phyloP scores from a whole-genome alignment of 1,140 invertebrate genomes.

The Paraescarpia echinospica region DNA sequence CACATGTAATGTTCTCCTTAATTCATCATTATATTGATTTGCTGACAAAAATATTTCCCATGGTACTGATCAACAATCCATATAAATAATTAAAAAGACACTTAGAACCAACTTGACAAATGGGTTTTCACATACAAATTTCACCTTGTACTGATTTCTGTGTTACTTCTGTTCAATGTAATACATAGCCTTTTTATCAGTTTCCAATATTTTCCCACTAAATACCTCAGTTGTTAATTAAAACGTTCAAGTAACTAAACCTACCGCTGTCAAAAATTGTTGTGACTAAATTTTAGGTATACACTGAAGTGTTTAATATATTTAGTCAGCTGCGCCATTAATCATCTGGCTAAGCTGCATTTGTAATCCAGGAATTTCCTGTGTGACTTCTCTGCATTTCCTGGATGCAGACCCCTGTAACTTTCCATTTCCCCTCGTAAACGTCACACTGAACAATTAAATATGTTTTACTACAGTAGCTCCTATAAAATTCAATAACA shows the following conservation, averaged over 20 bases:
- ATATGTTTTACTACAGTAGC: slow-evolving; percentile 7
- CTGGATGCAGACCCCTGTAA: background rate
- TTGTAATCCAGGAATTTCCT: background rate
- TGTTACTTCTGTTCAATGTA: too few relatives aligned
- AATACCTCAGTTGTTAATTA: background rate
- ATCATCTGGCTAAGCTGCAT: slow-evolving; percentile 2
- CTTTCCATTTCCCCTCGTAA: background rate
- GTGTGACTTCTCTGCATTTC: background rate
- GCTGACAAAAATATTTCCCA: too few relatives aligned
- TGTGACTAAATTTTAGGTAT: background rate
- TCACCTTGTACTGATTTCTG: too few relatives aligned
- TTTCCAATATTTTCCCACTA: background rate
- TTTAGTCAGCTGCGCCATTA: background rate
- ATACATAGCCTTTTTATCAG: too few relatives aligned
- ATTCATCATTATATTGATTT: too few relatives aligned
- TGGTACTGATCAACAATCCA: too few relatives aligned
- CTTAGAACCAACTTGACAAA: too few relatives aligned
- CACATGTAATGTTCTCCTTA: too few relatives aligned
- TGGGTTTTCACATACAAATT: too few relatives aligned
- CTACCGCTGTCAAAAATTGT: background rate
- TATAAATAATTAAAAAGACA: too few relatives aligned
- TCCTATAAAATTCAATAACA: slow-evolving; percentile 12
- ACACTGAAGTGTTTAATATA: slow-evolving; percentile 7
- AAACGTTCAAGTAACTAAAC: background rate
- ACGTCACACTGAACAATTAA: slow-evolving; percentile 11